phyloP scores from a whole-genome alignment of 2,888 invertebrate genomes.

The Lepidochitona cinerea region DNA sequence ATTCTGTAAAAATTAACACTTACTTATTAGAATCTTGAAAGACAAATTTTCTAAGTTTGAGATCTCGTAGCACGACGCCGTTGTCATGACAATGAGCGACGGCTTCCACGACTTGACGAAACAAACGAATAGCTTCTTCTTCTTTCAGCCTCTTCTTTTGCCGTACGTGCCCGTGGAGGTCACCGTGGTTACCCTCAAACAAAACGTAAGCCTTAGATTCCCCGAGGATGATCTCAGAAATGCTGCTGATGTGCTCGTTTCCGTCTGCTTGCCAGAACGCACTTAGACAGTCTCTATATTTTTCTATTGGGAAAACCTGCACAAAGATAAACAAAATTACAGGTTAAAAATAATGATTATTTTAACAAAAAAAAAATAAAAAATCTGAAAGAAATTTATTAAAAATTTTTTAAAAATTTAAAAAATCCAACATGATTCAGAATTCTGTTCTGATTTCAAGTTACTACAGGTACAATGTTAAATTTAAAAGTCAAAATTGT shows the following conservation, averaged over 20 bases:
- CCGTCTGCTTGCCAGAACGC: constrained; percentile 89
- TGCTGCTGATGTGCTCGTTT: constrained; percentile 67
- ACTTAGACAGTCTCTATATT: constrained; percentile 78
- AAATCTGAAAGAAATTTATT: too few relatives aligned
- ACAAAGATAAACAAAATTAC: constrained; percentile 64
- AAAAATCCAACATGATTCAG: not conserved
- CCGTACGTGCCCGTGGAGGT: constrained; percentile 93
- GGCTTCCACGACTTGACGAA: constrained; percentile 91
- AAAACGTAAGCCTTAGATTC: constrained; percentile 75
- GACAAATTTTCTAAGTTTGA: constrained; percentile 96
- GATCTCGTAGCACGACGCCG: constrained; percentile 94
- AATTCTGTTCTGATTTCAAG: too few relatives aligned
- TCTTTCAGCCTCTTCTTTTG: constrained; percentile 88
- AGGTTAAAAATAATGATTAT: too few relatives aligned
- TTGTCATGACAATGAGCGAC: constrained; percentile 93
- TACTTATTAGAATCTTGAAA: constrained; percentile 93
- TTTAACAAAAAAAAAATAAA: too few relatives aligned
- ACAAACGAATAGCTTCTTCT: constrained; percentile 87
- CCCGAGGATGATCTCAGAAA: constrained; percentile 84
- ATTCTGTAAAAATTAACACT: too few relatives aligned
- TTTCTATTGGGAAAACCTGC: constrained; percentile 68
- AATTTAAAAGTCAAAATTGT: too few relatives aligned
- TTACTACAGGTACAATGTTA: too few relatives aligned
- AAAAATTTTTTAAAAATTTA: not conserved
- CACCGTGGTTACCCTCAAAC: constrained; percentile 87